These are phyloP conservation scores for Zaprionus obscuricornis DNA, from an alignment of 2,888 invertebrate species.

Conservation along the genomic window DNA sequence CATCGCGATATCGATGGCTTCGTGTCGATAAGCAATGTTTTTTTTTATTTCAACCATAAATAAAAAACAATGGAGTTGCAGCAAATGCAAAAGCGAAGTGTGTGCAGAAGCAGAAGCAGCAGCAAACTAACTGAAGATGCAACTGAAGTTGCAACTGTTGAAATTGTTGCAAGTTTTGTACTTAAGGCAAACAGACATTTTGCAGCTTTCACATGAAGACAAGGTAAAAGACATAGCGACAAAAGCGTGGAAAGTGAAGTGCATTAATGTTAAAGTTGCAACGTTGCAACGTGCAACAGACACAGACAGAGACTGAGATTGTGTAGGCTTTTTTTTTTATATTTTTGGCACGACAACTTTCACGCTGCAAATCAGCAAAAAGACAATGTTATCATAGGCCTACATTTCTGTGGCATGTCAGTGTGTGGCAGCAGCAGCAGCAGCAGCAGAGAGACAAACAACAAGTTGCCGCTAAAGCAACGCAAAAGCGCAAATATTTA, in stretches of 20 bases:
- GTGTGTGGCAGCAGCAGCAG: constrained; percentile 12
- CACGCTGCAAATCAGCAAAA: constrained; percentile 53
- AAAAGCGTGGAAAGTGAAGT: constrained; percentile 41
- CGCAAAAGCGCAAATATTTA: constrained; percentile 52
- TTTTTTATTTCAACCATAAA: too few relatives aligned
- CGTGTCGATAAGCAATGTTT: too few relatives aligned
- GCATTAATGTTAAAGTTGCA: constrained; percentile 42
- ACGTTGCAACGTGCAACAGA: constrained; percentile 1
- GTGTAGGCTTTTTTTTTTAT: constrained; percentile 25
- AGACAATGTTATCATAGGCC: constrained; percentile 76
- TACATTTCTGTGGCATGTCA: constrained; percentile 68
- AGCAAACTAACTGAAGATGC: too few relatives aligned
- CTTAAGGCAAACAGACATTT: constrained; percentile 9
- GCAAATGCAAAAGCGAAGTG: too few relatives aligned
- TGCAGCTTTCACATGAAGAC: constrained; percentile 30
- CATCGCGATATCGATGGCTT: too few relatives aligned
- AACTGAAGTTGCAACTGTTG: constrained; percentile 10
- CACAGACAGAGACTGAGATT: constrained; percentile 6
- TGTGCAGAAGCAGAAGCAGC: too few relatives aligned
- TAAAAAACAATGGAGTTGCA: too few relatives aligned
- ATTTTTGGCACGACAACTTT: constrained; percentile 60
- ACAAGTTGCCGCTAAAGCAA: constrained; percentile 48
- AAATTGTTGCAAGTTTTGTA: not conserved
- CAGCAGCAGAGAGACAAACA: constrained; percentile 25
- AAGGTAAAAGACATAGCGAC: too few relatives aligned